Evolutionary conservation across 2,888 invertebrate genomes (phyloP), one percentile per base, ranked within the genome.

Genomic region (Punctoribates punctum): DNA sequence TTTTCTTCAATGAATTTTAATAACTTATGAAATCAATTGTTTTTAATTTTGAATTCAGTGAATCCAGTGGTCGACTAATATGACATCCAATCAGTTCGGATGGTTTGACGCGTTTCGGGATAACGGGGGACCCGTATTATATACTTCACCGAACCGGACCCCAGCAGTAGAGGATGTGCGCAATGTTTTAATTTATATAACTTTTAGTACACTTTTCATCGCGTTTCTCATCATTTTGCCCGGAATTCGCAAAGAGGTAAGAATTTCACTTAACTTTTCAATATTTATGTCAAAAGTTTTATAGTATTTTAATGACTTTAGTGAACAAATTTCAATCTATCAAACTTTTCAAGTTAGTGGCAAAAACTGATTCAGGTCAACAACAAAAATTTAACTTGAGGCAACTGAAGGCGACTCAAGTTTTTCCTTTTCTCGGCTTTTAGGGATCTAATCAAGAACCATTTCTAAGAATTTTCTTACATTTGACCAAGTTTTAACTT

Each of bases 21-120:
- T 25, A 20, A 60, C 60, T 60, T 60, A 60, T 60, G 60, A 60
- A 60, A 60, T 27, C 4, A 57, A 23, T 27, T 17, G 27, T 42
- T 42, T 42, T 17, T 60, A 17, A 27, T 27, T 60, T 60, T 27
- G 15, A 60, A 27, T 60, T 27, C 60, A 60, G 60, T 60, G 60
- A 11, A 27, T 17, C 27, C 27, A 27, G 42, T 42, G 42, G 42
- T 42, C 42, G 29, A 29, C 60, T 27, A 60, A 34, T 42, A 48
- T 72, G 72, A 46, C 72, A 42, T 72, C 72, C 8, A 25, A 17
- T 27, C 72, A 46, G 27, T 48, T 51, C 72, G 73, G 73, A 34
- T 95, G 94, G 95, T 96, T 96, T 86, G 95, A 95, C 86, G 94
- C 95, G 80, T 97, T 96, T 88, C 92, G 97, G 84, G 91, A 90